Evolutionary conservation across 2,113 vertebrate genomes (phyloP).

Genomic region (Ursus arctos): DNA sequence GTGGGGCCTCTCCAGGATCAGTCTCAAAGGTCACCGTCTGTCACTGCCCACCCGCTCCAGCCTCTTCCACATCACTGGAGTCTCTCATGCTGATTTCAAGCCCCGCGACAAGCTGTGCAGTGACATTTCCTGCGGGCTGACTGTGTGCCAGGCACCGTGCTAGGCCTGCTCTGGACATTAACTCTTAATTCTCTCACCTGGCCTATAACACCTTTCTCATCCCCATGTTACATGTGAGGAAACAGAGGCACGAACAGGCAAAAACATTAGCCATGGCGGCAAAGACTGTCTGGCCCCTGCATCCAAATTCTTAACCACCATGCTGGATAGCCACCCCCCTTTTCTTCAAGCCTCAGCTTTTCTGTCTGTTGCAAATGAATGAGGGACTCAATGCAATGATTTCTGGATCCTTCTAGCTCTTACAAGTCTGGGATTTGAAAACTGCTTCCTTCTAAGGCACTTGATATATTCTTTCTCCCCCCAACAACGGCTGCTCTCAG

Average conservation of each 20-base stretch:
- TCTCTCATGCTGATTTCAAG: conserved; percentile 39
- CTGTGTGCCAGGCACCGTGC: conserved; percentile 67
- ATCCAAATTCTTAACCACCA: neutral
- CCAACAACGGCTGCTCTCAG: neutral
- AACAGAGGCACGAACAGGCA: neutral
- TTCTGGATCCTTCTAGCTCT: conserved; percentile 3
- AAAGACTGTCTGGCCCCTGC: neutral
- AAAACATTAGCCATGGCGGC: neutral
- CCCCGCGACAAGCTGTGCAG: conserved; percentile 54
- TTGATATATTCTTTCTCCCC: neutral
- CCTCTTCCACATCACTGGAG: conserved; percentile 29
- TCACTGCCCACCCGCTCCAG: conserved; percentile 51
- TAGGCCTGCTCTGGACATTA: neutral
- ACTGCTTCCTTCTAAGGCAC: neutral
- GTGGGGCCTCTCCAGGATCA: conserved; percentile 58
- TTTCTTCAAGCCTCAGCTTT: neutral
- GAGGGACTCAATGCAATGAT: neutral
- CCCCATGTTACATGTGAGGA: neutral
- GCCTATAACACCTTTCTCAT: neutral
- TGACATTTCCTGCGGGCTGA: conserved; percentile 77
- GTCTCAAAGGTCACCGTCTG: conserved; percentile 83
- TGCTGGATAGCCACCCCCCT: accelerated
- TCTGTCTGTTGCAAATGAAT: neutral
- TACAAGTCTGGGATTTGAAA: neutral
- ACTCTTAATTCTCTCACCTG: neutral